phyloP scores from a whole-genome alignment of 2,797 vertebrate genomes.

The Petrocephalus schoutedeni region DNA sequence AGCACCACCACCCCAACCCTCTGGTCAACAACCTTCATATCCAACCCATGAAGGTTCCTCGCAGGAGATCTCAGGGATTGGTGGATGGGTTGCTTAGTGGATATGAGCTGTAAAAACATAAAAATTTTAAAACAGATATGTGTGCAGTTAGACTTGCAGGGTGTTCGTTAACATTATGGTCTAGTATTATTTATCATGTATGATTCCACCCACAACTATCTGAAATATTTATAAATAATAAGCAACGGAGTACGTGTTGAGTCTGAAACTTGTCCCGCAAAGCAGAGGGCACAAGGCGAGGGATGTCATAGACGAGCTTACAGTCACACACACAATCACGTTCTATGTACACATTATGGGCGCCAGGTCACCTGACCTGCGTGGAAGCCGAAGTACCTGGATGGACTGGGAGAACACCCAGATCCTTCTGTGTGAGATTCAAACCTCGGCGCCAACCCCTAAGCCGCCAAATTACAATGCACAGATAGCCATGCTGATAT shows the following conservation, averaged over 20 bases:
- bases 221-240: conserved; percentile 1
- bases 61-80: not conserved
- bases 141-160: not conserved
- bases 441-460: not conserved
- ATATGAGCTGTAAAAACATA: not conserved
- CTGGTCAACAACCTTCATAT: not conserved
- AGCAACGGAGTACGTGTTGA: not conserved
- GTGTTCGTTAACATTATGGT: not conserved
- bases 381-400: not conserved
- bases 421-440: not conserved
- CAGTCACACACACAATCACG: not conserved
- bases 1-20: not conserved
- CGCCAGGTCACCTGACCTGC: not conserved
- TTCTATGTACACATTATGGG: not conserved
- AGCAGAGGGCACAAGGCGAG: not conserved
- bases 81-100: not conserved
- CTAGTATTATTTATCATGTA: not conserved
- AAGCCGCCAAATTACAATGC: not conserved
- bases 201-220: not conserved
- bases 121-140: not conserved
- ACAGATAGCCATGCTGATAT: not conserved
- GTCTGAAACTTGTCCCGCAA: not conserved
- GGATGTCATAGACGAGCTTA: not conserved
- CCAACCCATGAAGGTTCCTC: not conserved
- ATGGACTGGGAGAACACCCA: not conserved